A percentile compares a stretch with the other conserved stretches of the same genome.
Evolutionary conservation across 2,888 invertebrate species (phyloP).

Genomic region (Polymixis lichenea): DNA sequence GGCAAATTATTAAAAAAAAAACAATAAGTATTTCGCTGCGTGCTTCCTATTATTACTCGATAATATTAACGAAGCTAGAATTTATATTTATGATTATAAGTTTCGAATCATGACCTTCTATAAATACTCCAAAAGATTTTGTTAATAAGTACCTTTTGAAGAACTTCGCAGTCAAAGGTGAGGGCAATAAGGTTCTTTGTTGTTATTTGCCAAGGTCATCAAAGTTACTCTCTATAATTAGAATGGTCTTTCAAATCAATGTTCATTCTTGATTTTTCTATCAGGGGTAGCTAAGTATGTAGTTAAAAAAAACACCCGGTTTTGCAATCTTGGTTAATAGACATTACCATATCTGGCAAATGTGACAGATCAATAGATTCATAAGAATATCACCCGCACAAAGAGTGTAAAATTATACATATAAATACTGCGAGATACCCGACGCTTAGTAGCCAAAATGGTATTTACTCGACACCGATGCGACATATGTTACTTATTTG

Average conservation of each 20-base stretch:
- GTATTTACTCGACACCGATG: constrained; percentile 23
- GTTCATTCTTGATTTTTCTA: neutral
- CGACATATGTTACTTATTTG: neutral
- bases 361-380: neutral
- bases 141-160: neutral
- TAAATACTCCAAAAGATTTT: neutral
- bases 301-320: neutral
- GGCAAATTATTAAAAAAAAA: neutral
- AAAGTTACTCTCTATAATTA: neutral
- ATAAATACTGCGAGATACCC: constrained; percentile 57
- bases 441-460: constrained; percentile 35
- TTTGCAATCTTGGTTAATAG: neutral
- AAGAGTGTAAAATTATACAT: neutral
- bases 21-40: neutral
- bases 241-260: neutral
- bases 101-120: neutral
- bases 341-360: neutral
- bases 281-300: too few relatives aligned
- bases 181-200: neutral
- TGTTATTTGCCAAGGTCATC: neutral
- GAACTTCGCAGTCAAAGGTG: neutral
- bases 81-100: neutral
- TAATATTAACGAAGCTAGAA: constrained; percentile 4
- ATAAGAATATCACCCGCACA: neutral
- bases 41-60: neutral